A percentile compares a stretch with the other conserved stretches of the same genome.
Conservation (phyloP, 2,113 vertebrate species). For the Phasianus colchicus region DNA sequence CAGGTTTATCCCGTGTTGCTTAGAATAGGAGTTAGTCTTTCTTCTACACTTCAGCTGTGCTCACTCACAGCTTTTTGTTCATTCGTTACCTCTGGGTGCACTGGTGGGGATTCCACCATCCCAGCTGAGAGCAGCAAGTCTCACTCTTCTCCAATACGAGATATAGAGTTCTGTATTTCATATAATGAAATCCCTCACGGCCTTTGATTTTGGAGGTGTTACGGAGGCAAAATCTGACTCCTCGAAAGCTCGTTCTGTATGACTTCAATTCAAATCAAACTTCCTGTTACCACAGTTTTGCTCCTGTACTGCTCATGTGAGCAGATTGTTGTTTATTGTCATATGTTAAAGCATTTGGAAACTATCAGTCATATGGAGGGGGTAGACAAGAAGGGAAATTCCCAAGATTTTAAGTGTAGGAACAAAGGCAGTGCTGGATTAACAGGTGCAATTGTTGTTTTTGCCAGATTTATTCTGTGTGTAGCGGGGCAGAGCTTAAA, state of each 20-base stretch:
- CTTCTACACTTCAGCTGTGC: neutral
- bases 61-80: neutral
- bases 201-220: neutral
- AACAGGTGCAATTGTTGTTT: slow-evolving; percentile 45
- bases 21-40: neutral
- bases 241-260: neutral
- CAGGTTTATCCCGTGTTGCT: neutral
- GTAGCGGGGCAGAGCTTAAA: slow-evolving; percentile 17
- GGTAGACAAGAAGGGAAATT: slow-evolving; percentile 49
- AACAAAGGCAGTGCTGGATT: slow-evolving; percentile 7
- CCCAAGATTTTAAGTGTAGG: slow-evolving; percentile 29
- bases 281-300: neutral
- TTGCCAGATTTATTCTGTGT: slow-evolving; percentile 27
- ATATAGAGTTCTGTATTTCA: neutral
- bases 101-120: neutral
- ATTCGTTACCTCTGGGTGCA: neutral
- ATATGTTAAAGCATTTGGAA: slow-evolving; percentile 57
- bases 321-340: slow-evolving; percentile 43
- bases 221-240: neutral
- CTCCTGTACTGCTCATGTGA: neutral
- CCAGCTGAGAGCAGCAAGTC: neutral
- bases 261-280: neutral
- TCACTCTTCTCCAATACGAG: neutral
- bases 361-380: slow-evolving; percentile 26
- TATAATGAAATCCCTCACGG: neutral